These are phyloP conservation scores for Channa maculata DNA, from an alignment of 2,113 vertebrate species.

Conservation along the genomic window DNA sequence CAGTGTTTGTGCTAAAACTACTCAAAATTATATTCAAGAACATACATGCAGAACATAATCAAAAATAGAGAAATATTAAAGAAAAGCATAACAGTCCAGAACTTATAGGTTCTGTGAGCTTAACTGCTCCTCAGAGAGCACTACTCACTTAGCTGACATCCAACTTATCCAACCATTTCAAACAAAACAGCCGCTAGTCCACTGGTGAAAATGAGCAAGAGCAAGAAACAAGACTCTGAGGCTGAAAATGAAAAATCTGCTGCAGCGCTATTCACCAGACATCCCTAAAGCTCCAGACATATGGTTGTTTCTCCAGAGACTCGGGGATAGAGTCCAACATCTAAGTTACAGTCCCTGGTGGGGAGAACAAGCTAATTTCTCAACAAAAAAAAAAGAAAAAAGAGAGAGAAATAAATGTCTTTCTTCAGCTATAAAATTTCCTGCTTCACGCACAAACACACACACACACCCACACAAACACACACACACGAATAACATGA, in stretches of 20 bases:
- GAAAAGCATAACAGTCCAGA: not conserved
- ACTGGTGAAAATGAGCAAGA: constrained; percentile 19
- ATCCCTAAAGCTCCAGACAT: constrained; percentile 60
- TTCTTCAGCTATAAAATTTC: constrained; percentile 41
- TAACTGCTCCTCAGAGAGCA: constrained; percentile 25
- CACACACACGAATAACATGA: constrained; percentile 16
- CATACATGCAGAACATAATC: not conserved
- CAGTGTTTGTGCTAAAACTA: constrained; percentile 15
- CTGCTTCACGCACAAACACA: constrained; percentile 16
- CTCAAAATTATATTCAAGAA: constrained; percentile 15
- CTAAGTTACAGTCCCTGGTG: constrained; percentile 51
- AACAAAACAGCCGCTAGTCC: constrained; percentile 23
- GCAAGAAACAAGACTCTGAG: constrained; percentile 29
- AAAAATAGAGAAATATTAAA: constrained; percentile 9
- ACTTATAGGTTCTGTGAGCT: constrained; percentile 2
- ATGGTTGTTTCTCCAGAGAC: constrained; percentile 60
- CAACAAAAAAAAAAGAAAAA: constrained; percentile 16
- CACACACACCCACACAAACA: not conserved
- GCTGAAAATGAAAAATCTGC: constrained; percentile 58
- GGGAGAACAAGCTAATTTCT: constrained; percentile 57
- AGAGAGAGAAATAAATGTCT: constrained; percentile 25
- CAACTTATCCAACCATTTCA: constrained; percentile 15
- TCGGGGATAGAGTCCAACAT: constrained; percentile 34
- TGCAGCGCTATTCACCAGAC: constrained; percentile 44
- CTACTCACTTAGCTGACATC: constrained; percentile 35